Evolutionary conservation across 2,888 invertebrate species (phyloP).

Genomic region (Bellardia pandia): DNA sequence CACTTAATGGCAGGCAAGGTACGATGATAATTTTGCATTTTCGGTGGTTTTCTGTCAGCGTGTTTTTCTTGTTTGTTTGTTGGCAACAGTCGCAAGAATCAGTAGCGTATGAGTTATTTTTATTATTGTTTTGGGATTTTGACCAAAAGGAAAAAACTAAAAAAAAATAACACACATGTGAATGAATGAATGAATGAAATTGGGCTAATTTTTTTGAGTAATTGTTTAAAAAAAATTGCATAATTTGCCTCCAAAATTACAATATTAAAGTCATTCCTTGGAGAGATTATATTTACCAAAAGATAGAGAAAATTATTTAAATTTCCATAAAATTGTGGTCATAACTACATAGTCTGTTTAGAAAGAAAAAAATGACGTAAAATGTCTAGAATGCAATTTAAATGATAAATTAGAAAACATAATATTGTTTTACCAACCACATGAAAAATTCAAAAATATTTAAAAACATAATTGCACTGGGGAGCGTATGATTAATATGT

Average conservation of each 20-base stretch:
- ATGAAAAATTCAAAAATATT: too few relatives aligned
- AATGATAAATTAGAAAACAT: background rate
- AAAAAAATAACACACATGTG: background rate
- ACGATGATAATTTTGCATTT: constrained; percentile 34
- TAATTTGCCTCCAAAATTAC: constrained; percentile 27
- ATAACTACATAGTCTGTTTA: background rate
- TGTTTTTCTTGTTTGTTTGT: constrained; percentile 25
- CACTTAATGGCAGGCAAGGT: constrained; percentile 49
- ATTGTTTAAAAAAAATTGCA: constrained; percentile 1
- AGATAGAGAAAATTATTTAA: background rate
- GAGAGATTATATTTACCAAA: background rate
- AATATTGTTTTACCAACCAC: too few relatives aligned
- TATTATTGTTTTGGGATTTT: constrained; percentile 38
- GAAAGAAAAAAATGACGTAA: background rate
- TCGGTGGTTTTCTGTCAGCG: constrained; percentile 23
- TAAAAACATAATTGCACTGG: too few relatives aligned
- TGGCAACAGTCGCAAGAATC: constrained; percentile 39
- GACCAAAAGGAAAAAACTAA: background rate
- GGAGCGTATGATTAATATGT: too few relatives aligned
- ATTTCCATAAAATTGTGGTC: background rate
- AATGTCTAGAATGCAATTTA: background rate
- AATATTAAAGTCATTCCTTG: background rate
- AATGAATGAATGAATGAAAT: constrained; percentile 20
- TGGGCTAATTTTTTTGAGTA: background rate
- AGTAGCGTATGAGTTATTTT: constrained; percentile 36